These are phyloP conservation scores for Ochropleura leucogaster DNA, from an alignment of 2,888 invertebrate species.

Conservation along the genomic window DNA sequence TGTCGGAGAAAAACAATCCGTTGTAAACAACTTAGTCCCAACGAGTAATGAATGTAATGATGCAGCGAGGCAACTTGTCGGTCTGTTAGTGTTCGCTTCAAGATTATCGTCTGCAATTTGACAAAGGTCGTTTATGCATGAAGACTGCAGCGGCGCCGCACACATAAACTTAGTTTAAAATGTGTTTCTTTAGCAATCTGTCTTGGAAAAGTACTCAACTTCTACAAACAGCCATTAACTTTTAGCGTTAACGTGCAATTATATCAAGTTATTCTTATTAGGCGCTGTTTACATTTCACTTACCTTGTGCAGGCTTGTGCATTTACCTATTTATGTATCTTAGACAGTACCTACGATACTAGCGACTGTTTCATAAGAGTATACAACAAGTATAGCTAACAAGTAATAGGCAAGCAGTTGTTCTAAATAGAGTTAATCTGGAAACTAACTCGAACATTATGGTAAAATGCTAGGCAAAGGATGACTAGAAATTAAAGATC, in stretches of 20 bases:
- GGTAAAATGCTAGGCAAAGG: neutral
- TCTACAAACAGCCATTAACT: conserved; percentile 3
- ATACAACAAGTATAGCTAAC: neutral
- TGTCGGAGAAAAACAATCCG: conserved; percentile 44
- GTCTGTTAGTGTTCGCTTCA: conserved; percentile 14
- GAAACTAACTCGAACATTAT: neutral
- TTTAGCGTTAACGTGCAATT: conserved; percentile 7
- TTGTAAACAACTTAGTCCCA: conserved; percentile 39
- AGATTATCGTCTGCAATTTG: conserved; percentile 20
- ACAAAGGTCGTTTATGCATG: conserved; percentile 15
- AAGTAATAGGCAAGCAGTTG: conserved; percentile 1
- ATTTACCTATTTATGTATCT: neutral
- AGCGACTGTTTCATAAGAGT: neutral
- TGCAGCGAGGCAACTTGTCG: neutral
- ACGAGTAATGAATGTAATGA: conserved; percentile 20
- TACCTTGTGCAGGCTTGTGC: neutral
- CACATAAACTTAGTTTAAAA: conserved; percentile 28
- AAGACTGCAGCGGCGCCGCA: neutral
- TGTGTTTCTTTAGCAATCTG: conserved; percentile 11
- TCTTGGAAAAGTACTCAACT: conserved; percentile 5
- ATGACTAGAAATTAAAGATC: neutral
- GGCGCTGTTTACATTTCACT: neutral
- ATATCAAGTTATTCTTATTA: neutral
- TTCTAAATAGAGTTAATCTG: neutral
- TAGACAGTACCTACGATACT: neutral